These are phyloP conservation scores for Hydrolagus colliei DNA, from an alignment of 2,797 vertebrate genomes.

Conservation along the genomic window DNA sequence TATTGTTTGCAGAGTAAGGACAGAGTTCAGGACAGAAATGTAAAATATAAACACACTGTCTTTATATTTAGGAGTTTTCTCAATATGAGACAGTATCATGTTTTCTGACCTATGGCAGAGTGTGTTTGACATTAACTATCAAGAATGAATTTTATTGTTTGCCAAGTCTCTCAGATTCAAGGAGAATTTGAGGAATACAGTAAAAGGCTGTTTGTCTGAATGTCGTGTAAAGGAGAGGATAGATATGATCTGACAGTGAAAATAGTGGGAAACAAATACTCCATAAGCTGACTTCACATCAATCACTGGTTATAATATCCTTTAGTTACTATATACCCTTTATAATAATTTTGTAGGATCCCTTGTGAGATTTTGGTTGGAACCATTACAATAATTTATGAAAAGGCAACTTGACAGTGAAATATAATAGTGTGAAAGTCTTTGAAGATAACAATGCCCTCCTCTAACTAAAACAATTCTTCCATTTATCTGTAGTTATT, in stretches of 20 bases:
- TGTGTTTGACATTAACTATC: not conserved
- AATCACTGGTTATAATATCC: too few relatives aligned
- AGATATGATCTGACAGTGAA: not conserved
- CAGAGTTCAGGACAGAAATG: too few relatives aligned
- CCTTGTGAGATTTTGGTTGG: too few relatives aligned
- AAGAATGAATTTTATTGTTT: not conserved
- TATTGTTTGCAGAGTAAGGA: slow-evolving; percentile 33
- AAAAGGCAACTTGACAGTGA: too few relatives aligned
- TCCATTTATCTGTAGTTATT: too few relatives aligned
- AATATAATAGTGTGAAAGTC: too few relatives aligned
- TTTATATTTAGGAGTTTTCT: slow-evolving; percentile 1
- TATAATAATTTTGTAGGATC: not conserved
- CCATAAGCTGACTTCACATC: too few relatives aligned
- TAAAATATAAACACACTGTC: not conserved
- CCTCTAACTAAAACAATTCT: too few relatives aligned
- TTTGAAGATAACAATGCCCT: too few relatives aligned
- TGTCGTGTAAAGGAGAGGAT: not conserved
- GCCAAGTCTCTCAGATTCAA: slow-evolving; percentile 7
- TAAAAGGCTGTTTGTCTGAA: not conserved
- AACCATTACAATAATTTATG: too few relatives aligned
- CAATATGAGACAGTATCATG: not conserved
- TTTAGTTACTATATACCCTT: not conserved
- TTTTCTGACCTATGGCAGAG: not conserved
- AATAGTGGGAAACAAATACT: too few relatives aligned
- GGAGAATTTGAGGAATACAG: not conserved